Base-by-base conservation (phyloP, 1,140 invertebrate genomes). In the Bombus superbus region DNA sequence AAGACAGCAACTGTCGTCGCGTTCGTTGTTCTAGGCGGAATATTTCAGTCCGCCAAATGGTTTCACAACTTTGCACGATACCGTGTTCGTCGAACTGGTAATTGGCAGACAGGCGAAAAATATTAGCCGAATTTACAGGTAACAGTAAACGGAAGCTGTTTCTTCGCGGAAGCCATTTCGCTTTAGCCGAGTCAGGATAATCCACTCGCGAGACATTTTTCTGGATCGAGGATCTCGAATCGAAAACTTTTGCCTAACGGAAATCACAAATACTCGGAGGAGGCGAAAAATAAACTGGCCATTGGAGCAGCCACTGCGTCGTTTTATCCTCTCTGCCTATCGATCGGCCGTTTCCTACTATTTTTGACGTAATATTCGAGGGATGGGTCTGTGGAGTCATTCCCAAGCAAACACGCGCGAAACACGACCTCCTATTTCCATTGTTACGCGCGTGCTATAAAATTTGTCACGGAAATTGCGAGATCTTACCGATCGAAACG, bases 241-340 rank as follows among this genome's bases (percentile, higher is more conserved):
- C 42, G 32, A 25, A 42, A 44, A 62, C 57, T 38, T n/a, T 18
- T 11, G 42, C 57, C 38, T 35, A 35, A 22, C 32, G 18, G 13
- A 66, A 73, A 74, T 81, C 77, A 66, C 22, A 66, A 42, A 66
- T 53, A 66, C 69, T 38, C 13, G 25, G 6, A 66, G 10, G 25
- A 44, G 35, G 1, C 69, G 22, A 81, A 66, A 73, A 85, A 81
- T 85, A 85, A 85, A 81, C 69, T 66, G 42, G 28, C 57, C 35
- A 42, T 81, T 80, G 53, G 59, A 35, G 59, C 28, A 53, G 40
- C 40, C 53, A 28, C 32, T 53, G 69, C 83, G 18, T 64, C 68
- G 66, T 35, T 80, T 80, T 80, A 47, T 42, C 69, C 66, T 18
- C 42, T 22, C 32, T 25, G 38, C 11, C 15, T 66, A 73, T 85